Evolutionary conservation across 2,888 invertebrate species (phyloP), one percentile per base, ranked within the genome.

Genomic region (Drosophila merina): DNA sequence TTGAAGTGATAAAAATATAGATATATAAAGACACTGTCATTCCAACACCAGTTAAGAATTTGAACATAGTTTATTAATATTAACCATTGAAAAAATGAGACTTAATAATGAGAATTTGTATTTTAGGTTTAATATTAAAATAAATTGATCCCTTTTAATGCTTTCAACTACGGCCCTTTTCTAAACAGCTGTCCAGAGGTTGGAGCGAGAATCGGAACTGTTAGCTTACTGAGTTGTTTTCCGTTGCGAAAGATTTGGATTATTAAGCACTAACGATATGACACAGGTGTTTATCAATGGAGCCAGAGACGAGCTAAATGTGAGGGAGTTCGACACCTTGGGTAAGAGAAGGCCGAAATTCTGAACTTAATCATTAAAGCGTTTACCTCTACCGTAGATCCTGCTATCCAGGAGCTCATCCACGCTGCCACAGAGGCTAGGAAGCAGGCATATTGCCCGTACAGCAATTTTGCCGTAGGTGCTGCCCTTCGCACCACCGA

Each of bases 391-490:
- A 2, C 5, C 6, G 1, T 92, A 96, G 96, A 93, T 90, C 89
- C 91, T 40, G 91, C 92, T 2, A 92, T 93, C 28, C 94, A 95
- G 88, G 93, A 93, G 75, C 90, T 97, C 38, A 92, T 97, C 47
- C 92, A 92, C 60, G 93, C 93, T 64, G 95, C 96, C 2, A 92
- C 92, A 0, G 92, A 93, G 75, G 95, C 94, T 4, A 92, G 96
- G 14, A 93, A 94, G 76, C 91, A 92, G 38, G 94, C 97, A 0
- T 97, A 97, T 90, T 94, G 94, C 59, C 97, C 97, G 0, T 98
- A 97, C 91, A 97, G 97, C 77, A 96, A 97, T 42, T 98, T 97
- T 90, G 93, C 95, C 40, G 98, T 98, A 0, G 98, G 98, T 0
- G 96, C 97, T 5, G 96, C 97, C 0, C 89, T 98, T 20, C 93